Conservation (phyloP, 1,140 invertebrate species). For the Dendroctonus valens region DNA sequence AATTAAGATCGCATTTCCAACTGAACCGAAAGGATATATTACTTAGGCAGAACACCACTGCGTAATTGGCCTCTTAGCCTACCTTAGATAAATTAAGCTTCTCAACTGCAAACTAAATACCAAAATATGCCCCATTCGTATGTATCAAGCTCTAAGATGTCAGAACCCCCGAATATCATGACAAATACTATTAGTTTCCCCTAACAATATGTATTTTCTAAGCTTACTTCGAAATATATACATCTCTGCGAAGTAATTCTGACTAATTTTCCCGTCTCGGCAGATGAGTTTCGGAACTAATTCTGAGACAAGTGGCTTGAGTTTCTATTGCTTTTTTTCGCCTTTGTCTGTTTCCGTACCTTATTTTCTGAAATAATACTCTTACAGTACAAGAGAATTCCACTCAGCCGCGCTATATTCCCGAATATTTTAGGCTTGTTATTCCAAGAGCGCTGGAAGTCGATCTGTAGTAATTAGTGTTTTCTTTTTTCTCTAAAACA, state of each 20-base stretch:
- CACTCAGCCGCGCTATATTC: too few species aligned
- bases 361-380: too few species aligned
- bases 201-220: conserved; percentile 25
- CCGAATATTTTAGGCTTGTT: too few species aligned
- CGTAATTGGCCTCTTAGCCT: conserved; percentile 10
- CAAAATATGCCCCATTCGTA: conserved; percentile 24
- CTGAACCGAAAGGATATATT: too few species aligned
- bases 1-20: too few species aligned
- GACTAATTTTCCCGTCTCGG: neutral
- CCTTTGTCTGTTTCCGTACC: too few species aligned
- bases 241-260: neutral
- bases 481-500: too few species aligned
- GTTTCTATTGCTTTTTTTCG: neutral
- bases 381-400: too few species aligned
- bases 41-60: neutral
- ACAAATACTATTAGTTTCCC: conserved; percentile 29
- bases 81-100: conserved; percentile 14
- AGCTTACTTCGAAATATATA: conserved; percentile 20
- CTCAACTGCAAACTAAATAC: conserved; percentile 3
- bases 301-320: neutral
- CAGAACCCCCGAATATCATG: conserved; percentile 21
- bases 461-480: too few species aligned
- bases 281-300: conserved; percentile 2
- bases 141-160: conserved; percentile 15
- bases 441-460: too few species aligned